These are phyloP conservation scores for Stylophora pistillata DNA, from an alignment of 64 coral and sea anemone species.

Conservation along the genomic window DNA sequence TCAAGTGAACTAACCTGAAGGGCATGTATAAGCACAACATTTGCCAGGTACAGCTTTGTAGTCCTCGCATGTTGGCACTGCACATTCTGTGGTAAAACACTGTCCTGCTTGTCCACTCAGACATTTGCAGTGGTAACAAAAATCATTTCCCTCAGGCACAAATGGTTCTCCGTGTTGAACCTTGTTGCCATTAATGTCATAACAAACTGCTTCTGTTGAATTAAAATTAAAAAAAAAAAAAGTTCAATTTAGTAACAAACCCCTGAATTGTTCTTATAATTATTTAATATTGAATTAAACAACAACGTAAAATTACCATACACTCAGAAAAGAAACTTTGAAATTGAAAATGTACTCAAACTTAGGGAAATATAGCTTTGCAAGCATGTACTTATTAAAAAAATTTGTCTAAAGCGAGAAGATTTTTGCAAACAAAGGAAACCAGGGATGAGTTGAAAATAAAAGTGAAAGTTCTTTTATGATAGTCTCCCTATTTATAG, in stretches of 20 bases:
- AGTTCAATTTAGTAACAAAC: no score
- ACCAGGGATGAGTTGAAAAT: no score
- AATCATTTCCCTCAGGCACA: conserved; percentile 71
- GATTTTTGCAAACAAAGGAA: no score
- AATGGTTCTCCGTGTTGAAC: conserved; percentile 66
- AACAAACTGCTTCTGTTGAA: conserved; percentile 53
- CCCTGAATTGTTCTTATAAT: not conserved
- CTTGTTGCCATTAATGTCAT: conserved; percentile 70
- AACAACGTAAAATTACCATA: no score
- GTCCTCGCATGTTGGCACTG: conserved; percentile 81
- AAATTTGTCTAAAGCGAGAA: no score
- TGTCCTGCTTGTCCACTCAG: conserved; percentile 56
- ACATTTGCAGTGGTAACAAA: conserved; percentile 89
- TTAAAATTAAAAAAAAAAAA: not conserved
- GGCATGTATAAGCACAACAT: conserved; percentile 86
- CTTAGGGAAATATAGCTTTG: no score
- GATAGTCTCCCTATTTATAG: no score
- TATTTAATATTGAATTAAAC: no score
- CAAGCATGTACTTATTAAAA: no score
- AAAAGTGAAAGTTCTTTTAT: no score
- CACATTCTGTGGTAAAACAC: conserved; percentile 76
- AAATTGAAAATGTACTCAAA: no score
- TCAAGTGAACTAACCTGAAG: conserved; percentile 53
- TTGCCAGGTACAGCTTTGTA: conserved; percentile 85
- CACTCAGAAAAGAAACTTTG: no score